A percentile compares a stretch with the other conserved stretches of the same genome.
phyloP scores from a whole-genome alignment of 2,888 invertebrate genomes.

The Baronia brevicornis region DNA sequence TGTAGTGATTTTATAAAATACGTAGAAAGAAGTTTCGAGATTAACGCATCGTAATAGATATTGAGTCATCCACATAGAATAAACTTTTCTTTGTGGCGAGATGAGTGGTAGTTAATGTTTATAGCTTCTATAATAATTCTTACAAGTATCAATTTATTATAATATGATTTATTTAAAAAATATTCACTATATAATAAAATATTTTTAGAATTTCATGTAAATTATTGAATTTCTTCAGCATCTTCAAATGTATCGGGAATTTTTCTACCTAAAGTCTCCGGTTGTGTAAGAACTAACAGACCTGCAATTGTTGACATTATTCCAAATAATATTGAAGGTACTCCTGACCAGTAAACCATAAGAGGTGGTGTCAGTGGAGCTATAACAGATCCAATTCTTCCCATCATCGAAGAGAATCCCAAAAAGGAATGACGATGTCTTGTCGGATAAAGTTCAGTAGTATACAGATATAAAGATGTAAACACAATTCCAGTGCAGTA shows the following conservation, averaged over 20 bases:
- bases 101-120: too few relatives aligned
- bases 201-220: not conserved
- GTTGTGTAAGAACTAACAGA: conserved; percentile 53
- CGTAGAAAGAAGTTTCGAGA: too few relatives aligned
- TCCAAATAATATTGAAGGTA: conserved; percentile 60
- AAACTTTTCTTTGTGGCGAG: too few relatives aligned
- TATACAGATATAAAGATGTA: conserved; percentile 79
- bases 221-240: conserved; percentile 49
- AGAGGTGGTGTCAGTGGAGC: conserved; percentile 81
- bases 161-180: not conserved
- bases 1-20: too few relatives aligned
- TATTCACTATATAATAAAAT: not conserved
- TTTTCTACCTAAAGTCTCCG: conserved; percentile 54
- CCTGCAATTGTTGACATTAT: conserved; percentile 48
- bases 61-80: too few relatives aligned
- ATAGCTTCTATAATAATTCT: too few relatives aligned
- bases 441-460: conserved; percentile 84
- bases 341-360: conserved; percentile 64
- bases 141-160: too few relatives aligned
- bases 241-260: conserved; percentile 67
- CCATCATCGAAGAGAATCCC: conserved; percentile 82
- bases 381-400: conserved; percentile 80
- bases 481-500: conserved; percentile 79
- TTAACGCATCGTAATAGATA: too few relatives aligned
- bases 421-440: conserved; percentile 80